phyloP scores from a whole-genome alignment of 2,113 vertebrate genomes.

The Alaudala cheleensis region DNA sequence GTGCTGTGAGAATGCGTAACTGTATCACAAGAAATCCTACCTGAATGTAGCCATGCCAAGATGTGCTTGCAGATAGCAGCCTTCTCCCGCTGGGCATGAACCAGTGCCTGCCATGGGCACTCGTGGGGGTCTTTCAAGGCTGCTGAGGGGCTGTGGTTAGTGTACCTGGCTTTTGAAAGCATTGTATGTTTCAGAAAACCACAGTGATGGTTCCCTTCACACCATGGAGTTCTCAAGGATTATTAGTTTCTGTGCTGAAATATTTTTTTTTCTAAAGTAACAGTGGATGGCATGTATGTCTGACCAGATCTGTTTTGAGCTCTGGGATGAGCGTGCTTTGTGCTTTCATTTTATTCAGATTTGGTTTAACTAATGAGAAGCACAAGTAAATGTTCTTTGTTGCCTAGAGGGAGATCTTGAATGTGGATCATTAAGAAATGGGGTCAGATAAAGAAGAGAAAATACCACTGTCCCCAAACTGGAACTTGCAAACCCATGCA shows the following conservation, averaged over 20 bases:
- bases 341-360: constrained; percentile 41
- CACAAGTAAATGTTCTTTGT: constrained; percentile 52
- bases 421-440: constrained; percentile 54
- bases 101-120: not conserved
- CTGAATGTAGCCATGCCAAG: not conserved
- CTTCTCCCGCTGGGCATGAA: not conserved
- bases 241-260: not conserved
- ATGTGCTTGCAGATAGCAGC: not conserved
- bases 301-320: constrained; percentile 14
- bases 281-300: not conserved
- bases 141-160: not conserved
- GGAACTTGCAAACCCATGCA: constrained; percentile 32
- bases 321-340: not conserved
- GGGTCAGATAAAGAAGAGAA: constrained; percentile 52
- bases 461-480: constrained; percentile 34
- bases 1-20: not conserved
- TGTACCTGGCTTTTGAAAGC: not conserved
- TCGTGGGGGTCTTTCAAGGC: not conserved
- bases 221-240: not conserved
- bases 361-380: constrained; percentile 51
- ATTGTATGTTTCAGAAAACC: not conserved
- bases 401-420: constrained; percentile 51
- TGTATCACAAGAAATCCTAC: not conserved
- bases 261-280: not conserved
- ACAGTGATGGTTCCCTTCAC: not conserved